Evolutionary conservation across 2,888 invertebrate species (phyloP), one percentile per base, ranked within the genome.

Genomic region (Diarsia mendica): DNA sequence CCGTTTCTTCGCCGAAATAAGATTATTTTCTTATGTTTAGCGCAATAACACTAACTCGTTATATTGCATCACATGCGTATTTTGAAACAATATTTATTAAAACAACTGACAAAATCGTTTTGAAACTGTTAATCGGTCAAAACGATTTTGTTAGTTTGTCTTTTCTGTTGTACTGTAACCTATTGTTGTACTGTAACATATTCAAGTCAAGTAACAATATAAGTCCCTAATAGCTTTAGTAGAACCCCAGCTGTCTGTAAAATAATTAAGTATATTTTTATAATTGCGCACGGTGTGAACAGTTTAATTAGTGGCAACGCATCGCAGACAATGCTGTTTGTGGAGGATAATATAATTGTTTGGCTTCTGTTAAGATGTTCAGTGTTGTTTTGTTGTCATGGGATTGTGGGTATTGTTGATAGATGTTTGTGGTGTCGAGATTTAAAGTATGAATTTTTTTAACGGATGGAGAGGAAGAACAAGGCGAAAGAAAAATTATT

Each of bases 251-350:
- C 46, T 70, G 67, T 18, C 39, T 28, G 33, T 49, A 60, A 70
- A 72, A 85, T 85, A 82, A 89, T 89, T 88, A 85, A 85, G 74
- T 84, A 86, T 87, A 86, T 88, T 79, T 28, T 78, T 78, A 81
- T n/a, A 68, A 77, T 76, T 66, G 58, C 67, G 46, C 55, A 18
- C 61, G 68, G 85, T 75, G 82, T 79, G 87, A 85, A 90, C 87
- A 81, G 86, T 87, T 88, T 85, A 87, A 90, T 91, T 90, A 90
- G 83, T 82, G 84, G 75, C 77, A 83, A 83, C 82, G 72, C 79
- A 74, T 69, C 75, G 75, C 79, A 80, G 79, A 68, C 67, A 18
- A 8, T 63, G 65, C 65, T 83, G 58, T 81, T 55, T 11, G 18
- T 33, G 48, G 15, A 48, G 49, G 4, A 44, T n/a, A 6, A 10